Evolutionary conservation across 2,797 vertebrate genomes (phyloP).

Genomic region (Perodicticus potto): DNA sequence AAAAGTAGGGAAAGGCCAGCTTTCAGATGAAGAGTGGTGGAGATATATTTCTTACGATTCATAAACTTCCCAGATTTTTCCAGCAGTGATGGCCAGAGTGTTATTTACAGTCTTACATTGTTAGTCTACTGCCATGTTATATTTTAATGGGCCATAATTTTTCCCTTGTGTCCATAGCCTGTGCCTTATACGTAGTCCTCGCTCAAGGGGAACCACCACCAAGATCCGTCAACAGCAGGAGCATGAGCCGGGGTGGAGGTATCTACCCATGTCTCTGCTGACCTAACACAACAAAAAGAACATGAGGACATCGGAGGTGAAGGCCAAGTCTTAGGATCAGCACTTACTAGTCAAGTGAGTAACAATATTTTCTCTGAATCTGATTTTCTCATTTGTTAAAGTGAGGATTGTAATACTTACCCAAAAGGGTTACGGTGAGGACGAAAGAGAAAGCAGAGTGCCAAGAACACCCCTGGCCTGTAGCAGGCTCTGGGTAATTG

Average conservation of each 20-base stretch:
- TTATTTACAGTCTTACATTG: neutral
- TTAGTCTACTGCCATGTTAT: neutral
- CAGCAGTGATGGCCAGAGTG: neutral
- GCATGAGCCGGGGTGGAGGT: neutral
- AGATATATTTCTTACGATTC: neutral
- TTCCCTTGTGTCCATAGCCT: neutral
- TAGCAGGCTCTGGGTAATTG: neutral
- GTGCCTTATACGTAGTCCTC: neutral
- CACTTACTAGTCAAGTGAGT: neutral
- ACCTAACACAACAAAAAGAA: neutral
- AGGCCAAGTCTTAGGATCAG: neutral
- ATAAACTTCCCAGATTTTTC: neutral
- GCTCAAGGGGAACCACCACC: neutral
- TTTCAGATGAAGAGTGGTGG: neutral
- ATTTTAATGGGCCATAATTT: neutral
- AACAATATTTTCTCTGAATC: neutral
- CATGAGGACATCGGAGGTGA: neutral
- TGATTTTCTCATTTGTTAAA: constrained; percentile 19
- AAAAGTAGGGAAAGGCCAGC: neutral
- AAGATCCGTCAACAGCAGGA: neutral
- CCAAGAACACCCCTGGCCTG: neutral
- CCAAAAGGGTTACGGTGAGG: neutral
- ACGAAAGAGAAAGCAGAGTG: neutral
- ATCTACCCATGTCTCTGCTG: neutral
- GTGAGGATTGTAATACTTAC: neutral